Conservation (phyloP, 2,797 vertebrate species). For the Micromesistius poutassou region DNA sequence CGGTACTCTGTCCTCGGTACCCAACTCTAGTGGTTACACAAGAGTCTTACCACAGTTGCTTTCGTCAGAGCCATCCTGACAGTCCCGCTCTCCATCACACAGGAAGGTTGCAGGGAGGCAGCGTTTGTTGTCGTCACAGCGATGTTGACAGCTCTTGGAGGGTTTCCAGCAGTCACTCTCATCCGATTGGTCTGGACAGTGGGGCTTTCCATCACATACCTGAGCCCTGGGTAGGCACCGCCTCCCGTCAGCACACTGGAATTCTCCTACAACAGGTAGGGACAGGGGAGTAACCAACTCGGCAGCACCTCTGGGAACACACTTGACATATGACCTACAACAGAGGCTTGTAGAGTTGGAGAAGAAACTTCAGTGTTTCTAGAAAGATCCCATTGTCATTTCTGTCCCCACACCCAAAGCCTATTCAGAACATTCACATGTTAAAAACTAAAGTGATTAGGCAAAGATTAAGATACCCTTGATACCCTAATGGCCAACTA, state of each 20-base stretch:
- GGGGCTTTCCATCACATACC: conserved; percentile 68
- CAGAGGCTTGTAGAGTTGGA: not conserved
- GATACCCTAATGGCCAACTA: not conserved
- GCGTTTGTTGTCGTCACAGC: conserved; percentile 63
- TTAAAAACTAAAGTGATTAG: too few species aligned
- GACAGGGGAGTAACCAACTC: not conserved
- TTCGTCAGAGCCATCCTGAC: conserved; percentile 71
- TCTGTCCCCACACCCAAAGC: not conserved
- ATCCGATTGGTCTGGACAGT: conserved; percentile 75
- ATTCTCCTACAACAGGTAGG: not conserved
- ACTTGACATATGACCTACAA: not conserved
- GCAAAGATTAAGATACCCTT: too few species aligned
- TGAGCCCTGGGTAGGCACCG: conserved; percentile 19
- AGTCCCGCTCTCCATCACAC: conserved; percentile 77
- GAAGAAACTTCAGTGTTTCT: not conserved
- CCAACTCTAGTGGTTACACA: too few species aligned
- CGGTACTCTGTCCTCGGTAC: too few species aligned
- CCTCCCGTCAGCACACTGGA: not conserved
- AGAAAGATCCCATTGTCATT: not conserved
- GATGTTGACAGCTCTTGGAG: conserved; percentile 60
- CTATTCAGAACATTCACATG: not conserved
- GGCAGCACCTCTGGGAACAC: not conserved
- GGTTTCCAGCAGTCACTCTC: conserved; percentile 70
- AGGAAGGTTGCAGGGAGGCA: conserved; percentile 73
- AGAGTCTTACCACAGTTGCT: conserved; percentile 63